phyloP scores from a whole-genome alignment of 2,888 invertebrate genomes.

The Odiellus spinosus region DNA sequence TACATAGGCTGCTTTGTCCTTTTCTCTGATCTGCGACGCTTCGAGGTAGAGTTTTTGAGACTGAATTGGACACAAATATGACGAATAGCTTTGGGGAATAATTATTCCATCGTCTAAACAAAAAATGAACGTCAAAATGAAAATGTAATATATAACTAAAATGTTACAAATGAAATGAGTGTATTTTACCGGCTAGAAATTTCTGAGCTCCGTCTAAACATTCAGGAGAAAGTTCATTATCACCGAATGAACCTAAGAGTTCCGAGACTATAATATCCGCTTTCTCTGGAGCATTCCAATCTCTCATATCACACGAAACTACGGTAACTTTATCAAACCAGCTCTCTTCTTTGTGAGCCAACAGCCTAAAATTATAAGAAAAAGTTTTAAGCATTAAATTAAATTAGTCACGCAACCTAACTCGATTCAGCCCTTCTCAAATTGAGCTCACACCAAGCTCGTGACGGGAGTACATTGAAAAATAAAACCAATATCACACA shows the following conservation, averaged over 20 bases:
- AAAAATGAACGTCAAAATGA: not conserved
- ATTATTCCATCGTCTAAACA: conserved; percentile 61
- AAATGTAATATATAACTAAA: conserved; percentile 3
- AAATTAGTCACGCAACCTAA: not conserved
- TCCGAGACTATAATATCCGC: conserved; percentile 94
- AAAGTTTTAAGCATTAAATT: not conserved
- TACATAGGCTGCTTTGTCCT: conserved; percentile 15
- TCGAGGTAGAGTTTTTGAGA: conserved; percentile 72
- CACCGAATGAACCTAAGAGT: conserved; percentile 90
- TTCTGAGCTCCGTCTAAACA: conserved; percentile 87
- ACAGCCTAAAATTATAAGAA: conserved; percentile 1
- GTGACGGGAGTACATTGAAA: too few species aligned
- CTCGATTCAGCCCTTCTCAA: too few species aligned
- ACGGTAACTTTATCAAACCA: conserved; percentile 62
- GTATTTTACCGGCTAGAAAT: conserved; percentile 38
- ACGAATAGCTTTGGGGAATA: conserved; percentile 76
- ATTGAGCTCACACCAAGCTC: not conserved
- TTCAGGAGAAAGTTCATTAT: conserved; percentile 96
- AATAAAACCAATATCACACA: too few species aligned
- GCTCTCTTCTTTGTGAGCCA: conserved; percentile 39
- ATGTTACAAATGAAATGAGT: not conserved
- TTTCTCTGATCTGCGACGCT: conserved; percentile 31
- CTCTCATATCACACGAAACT: conserved; percentile 71
- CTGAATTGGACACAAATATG: conserved; percentile 81
- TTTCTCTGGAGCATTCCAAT: conserved; percentile 58